Percentiles rank a stretch among this genome's conserved stretches.
Evolutionary conservation across 2,797 vertebrate species (phyloP).

Genomic region (Lutjanus campechanus): DNA sequence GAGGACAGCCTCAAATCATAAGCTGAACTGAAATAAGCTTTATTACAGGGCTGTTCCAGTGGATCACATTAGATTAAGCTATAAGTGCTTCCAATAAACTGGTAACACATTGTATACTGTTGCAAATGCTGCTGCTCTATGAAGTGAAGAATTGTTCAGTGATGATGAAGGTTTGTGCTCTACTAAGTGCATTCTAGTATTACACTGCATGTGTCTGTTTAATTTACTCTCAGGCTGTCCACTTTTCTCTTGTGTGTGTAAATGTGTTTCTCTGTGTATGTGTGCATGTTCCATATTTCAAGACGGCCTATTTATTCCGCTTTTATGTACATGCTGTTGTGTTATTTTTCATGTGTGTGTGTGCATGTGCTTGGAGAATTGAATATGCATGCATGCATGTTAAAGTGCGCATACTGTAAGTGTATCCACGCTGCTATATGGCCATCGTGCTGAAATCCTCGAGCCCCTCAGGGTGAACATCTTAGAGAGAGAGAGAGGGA

Average conservation of each 20-base stretch:
- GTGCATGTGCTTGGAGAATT: background rate
- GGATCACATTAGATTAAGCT: constrained; percentile 16
- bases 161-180: constrained; percentile 10
- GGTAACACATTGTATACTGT: background rate
- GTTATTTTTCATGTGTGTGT: constrained; percentile 2
- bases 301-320: constrained; percentile 18
- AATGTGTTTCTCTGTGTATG: constrained; percentile 2
- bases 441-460: constrained; percentile 33
- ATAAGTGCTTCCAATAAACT: background rate
- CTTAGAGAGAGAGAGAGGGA: constrained; percentile 38
- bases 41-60: background rate
- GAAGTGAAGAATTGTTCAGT: background rate
- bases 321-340: constrained; percentile 18
- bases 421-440: constrained; percentile 40
- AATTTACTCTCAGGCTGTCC: constrained; percentile 10
- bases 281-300: constrained; percentile 26
- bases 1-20: background rate
- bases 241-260: constrained; percentile 4
- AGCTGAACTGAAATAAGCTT: background rate
- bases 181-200: constrained; percentile 2
- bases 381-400: constrained; percentile 2
- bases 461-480: constrained; percentile 52
- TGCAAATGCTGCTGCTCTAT: constrained; percentile 6
- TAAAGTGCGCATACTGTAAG: background rate
- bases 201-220: constrained; percentile 4